These are phyloP conservation scores for Diuraphis noxia DNA, from an alignment of 1,140 invertebrate genomes.

Conservation along the genomic window DNA sequence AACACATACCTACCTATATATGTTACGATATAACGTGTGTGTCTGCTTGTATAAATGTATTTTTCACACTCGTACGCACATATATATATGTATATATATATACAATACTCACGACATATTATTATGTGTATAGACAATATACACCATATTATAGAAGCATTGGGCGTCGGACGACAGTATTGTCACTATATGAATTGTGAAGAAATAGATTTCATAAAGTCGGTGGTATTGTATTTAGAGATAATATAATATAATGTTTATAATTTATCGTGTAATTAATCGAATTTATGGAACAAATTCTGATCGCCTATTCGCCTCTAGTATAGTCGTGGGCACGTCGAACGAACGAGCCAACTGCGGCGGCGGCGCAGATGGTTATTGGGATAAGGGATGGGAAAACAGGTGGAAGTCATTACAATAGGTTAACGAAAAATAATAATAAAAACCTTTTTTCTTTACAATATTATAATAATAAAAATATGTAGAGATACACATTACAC, in stretches of 20 bases:
- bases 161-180: neutral
- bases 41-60: neutral
- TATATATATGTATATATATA: neutral
- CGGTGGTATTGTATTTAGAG: too few species aligned
- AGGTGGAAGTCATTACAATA: slow-evolving; percentile 35
- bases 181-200: too few species aligned
- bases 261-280: neutral
- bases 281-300: neutral
- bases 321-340: too few species aligned
- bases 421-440: neutral
- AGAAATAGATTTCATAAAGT: too few species aligned
- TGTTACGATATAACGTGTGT: neutral
- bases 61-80: neutral
- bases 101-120: neutral
- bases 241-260: too few species aligned
- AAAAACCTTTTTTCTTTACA: neutral
- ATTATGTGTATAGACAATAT: neutral
- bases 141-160: neutral
- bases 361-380: neutral
- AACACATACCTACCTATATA: neutral
- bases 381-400: neutral
- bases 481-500: neutral
- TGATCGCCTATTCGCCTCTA: neutral
- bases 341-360: neutral
- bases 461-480: slow-evolving; percentile 8